Evolutionary conservation across 2,888 invertebrate genomes (phyloP).

Genomic region (Acholoe squamosa): DNA sequence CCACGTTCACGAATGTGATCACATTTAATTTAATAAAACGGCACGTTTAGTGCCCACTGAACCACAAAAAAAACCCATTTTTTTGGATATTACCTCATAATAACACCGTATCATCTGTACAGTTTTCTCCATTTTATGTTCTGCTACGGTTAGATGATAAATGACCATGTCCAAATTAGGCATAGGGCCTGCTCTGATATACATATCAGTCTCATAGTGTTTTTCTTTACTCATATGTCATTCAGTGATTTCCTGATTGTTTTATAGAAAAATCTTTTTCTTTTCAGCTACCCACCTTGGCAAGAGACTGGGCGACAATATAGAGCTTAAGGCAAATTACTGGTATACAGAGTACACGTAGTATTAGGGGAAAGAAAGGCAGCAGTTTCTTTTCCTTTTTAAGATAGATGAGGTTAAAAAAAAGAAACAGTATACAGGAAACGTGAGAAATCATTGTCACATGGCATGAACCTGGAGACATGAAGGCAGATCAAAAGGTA

Average conservation of each 20-base stretch:
- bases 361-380: background rate
- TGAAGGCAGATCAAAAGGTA: conserved; percentile 33
- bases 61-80: too few relatives aligned
- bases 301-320: background rate
- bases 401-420: background rate
- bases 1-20: too few relatives aligned
- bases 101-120: too few relatives aligned
- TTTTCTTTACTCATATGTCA: background rate
- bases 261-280: background rate
- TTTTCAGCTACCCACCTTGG: background rate
- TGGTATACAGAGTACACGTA: background rate
- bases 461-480: conserved; percentile 9
- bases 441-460: conserved; percentile 37
- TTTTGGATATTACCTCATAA: too few relatives aligned
- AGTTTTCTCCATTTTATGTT: too few relatives aligned
- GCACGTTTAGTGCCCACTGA: too few relatives aligned
- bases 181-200: background rate
- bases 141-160: background rate
- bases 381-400: background rate
- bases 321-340: background rate
- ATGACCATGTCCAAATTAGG: background rate
- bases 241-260: background rate
- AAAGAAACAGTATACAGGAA: background rate
- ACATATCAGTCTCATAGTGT: background rate
- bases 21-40: too few relatives aligned